Evolutionary conservation across 2,797 vertebrate genomes (phyloP).

Genomic region (Valencia hispanica): DNA sequence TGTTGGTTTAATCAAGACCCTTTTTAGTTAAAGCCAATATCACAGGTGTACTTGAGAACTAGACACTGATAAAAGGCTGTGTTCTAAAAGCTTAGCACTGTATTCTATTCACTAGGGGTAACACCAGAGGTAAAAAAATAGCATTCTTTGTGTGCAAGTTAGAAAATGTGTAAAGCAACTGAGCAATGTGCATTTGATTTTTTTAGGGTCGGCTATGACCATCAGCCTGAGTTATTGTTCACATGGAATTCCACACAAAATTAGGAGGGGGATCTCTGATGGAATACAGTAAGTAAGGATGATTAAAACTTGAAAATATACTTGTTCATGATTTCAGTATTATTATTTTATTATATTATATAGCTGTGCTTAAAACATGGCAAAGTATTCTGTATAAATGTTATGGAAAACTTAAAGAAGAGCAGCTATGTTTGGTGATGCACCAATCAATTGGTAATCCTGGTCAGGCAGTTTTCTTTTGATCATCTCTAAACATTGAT

Average conservation of each 20-base stretch:
- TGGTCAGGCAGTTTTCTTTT: not conserved
- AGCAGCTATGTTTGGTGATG: not conserved
- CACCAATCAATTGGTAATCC: not conserved
- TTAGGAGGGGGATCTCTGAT: constrained; percentile 78
- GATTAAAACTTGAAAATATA: not conserved
- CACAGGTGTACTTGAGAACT: not conserved
- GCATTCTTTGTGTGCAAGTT: not conserved
- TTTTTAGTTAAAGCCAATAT: not conserved
- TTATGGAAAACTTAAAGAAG: too few species aligned
- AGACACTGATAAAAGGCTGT: not conserved
- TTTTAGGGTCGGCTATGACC: constrained; percentile 87
- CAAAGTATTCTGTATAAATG: too few species aligned
- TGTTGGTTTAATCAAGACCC: constrained; percentile 4
- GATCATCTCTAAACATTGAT: not conserved
- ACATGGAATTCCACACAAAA: constrained; percentile 73
- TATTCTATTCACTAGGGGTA: not conserved
- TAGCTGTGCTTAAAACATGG: not conserved
- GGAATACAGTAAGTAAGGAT: constrained; percentile 84
- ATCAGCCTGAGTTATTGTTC: constrained; percentile 65
- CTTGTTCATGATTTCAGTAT: not conserved
- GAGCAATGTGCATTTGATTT: constrained; percentile 16
- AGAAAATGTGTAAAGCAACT: not conserved
- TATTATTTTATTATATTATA: too few species aligned
- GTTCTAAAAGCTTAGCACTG: not conserved
- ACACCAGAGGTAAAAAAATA: too few species aligned